Percentiles rank a stretch among this genome's conserved stretches.
Conservation (phyloP, 1,140 invertebrate species). For the Brachionus paranguensis region DNA sequence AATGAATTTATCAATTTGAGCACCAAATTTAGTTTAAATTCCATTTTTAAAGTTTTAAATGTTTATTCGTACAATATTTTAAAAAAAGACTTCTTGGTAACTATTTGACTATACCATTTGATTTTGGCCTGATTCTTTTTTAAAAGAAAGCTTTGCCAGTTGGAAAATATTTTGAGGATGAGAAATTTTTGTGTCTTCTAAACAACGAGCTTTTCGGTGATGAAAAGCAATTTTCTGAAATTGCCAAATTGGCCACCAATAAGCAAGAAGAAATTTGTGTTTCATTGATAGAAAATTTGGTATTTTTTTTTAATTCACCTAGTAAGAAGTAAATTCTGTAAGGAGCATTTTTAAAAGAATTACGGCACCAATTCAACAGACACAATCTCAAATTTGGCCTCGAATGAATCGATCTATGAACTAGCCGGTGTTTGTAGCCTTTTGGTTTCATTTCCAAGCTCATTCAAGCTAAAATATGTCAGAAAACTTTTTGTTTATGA, state of each 20-base stretch:
- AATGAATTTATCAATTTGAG: background rate
- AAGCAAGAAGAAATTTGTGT: background rate
- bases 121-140: background rate
- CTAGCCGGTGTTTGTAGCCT: conserved; percentile 12
- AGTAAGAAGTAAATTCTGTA: background rate
- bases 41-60: conserved; percentile 20
- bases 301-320: background rate
- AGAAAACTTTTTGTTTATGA: conserved; percentile 29
- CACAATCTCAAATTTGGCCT: background rate
- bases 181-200: conserved; percentile 18
- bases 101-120: background rate
- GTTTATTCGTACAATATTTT: conserved; percentile 23
- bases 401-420: conserved; percentile 24
- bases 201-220: background rate
- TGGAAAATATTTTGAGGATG: background rate
- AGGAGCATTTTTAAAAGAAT: background rate
- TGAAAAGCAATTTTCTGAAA: conserved; percentile 1
- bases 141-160: conserved; percentile 13
- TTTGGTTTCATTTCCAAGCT: background rate
- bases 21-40: background rate
- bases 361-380: background rate
- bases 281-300: conserved; percentile 22
- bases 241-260: background rate
- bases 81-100: conserved; percentile 33
- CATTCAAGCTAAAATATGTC: conserved; percentile 15